Evolutionary conservation across 2,797 vertebrate species (phyloP), one percentile per base, ranked within the genome.

Genomic region (Myiotriccus ornatus): DNA sequence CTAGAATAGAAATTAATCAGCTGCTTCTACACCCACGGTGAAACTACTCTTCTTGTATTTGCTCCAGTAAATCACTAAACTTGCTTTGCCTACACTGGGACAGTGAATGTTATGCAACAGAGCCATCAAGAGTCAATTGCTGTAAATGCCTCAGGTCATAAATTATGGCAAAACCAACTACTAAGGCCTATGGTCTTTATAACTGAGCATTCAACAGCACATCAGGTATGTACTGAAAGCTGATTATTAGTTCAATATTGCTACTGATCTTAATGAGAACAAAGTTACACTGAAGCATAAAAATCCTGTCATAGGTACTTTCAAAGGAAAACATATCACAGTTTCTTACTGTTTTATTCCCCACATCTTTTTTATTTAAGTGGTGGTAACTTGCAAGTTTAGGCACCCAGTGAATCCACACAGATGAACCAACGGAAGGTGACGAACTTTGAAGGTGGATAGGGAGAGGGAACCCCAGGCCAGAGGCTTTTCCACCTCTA

Each of bases 151-250:
- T 77, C 47, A 28, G 32, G 14, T 67, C 53, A 27, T 39, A 68
- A 82, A 16, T 59, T 28, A 30, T 2, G 12, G 22, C n/a, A 55
- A 82, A 77, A 78, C 22, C 16, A 69, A 10, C 32, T 14, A 27
- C 62, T 22, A 14, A 67, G 35, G 43, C 5, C n/a, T 49, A 4
- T 0, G 0, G 7, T 7, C 30, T 44, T 53, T 32, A 16, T 28
- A 37, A 41, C 15, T 30, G 14, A 85, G 24, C 28, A 49, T 24
- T 65, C 30, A 55, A 2, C 1, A 41, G 14, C 43, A 32, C 39
- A 47, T 4, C 10, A 7, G 23, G 8, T 16, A 44, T 8, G 17
- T 1, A 56, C 4, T 28, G n/a, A 64, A 43, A 60, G 24, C 6
- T 23, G 37, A 79, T 50, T 75, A 28, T 21, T 24, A n/a, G 15